Conservation (phyloP, 2,113 vertebrate genomes). For the Jaculus jaculus region DNA sequence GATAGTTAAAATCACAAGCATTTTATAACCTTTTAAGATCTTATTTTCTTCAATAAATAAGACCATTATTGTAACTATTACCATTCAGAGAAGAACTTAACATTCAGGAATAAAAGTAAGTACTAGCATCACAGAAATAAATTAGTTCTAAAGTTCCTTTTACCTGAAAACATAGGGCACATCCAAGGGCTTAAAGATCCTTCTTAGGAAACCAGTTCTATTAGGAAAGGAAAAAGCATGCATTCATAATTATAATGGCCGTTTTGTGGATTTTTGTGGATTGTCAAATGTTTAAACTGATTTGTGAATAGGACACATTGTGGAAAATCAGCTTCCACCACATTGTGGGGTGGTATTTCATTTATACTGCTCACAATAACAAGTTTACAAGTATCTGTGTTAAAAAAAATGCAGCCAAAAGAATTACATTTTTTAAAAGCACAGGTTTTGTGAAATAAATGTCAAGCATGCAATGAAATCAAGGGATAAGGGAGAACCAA, state of each 20-base stretch:
- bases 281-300: constrained; percentile 34
- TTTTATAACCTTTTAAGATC: constrained; percentile 4
- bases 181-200: not conserved
- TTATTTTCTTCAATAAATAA: constrained; percentile 62
- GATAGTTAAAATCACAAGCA: not conserved
- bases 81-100: constrained; percentile 16
- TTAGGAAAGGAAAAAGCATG: not conserved
- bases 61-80: not conserved
- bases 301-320: not conserved
- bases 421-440: not conserved
- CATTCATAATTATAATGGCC: not conserved
- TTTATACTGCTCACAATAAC: not conserved
- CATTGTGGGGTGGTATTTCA: not conserved
- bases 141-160: not conserved
- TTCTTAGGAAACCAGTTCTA: constrained; percentile 3
- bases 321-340: not conserved
- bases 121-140: constrained; percentile 18
- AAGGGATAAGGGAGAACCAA: not conserved
- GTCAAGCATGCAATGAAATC: not conserved
- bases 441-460: not conserved
- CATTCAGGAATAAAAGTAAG: not conserved
- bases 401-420: not conserved
- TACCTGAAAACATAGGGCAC: not conserved
- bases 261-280: not conserved
- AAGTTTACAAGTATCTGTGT: not conserved